A percentile compares a stretch with the other conserved stretches of the same genome.
phyloP scores from a whole-genome alignment of 2,888 invertebrate genomes.

The Ormyrus thymus region DNA sequence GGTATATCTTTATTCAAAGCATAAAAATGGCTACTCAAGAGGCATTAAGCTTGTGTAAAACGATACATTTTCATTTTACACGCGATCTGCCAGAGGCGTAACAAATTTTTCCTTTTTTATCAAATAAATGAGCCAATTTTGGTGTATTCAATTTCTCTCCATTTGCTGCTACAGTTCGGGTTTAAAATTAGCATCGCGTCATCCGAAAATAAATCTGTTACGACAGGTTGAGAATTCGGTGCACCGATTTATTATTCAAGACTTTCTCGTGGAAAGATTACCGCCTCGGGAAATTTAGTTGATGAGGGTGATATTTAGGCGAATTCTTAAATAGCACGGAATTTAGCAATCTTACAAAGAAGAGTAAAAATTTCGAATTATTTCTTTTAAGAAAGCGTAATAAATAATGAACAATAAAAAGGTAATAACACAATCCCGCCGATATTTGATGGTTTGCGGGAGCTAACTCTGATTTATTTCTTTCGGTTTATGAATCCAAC shows the following conservation, averaged over 20 bases:
- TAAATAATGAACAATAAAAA: no score
- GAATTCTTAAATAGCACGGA: no score
- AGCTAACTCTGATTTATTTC: no score
- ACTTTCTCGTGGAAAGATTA: no score
- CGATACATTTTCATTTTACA: conserved; percentile 7
- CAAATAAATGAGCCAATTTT: background rate
- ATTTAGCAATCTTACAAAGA: no score
- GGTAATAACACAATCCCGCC: background rate
- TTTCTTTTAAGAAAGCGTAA: no score
- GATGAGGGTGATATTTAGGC: no score
- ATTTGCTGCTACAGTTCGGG: background rate
- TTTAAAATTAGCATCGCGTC: background rate
- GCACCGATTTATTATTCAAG: no score
- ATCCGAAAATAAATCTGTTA: background rate
- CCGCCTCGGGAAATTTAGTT: no score
- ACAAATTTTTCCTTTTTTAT: conserved; percentile 11
- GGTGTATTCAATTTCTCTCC: background rate
- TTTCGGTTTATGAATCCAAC: no score
- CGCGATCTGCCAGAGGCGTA: conserved; percentile 10
- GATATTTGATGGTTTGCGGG: no score
- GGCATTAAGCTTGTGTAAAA: background rate
- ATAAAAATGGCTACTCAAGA: background rate
- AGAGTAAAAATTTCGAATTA: no score
- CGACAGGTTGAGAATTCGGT: background rate
- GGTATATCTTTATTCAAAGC: background rate